Percentiles rank a stretch among this genome's conserved stretches.
These are phyloP conservation scores for Nomada ruficornis DNA, from an alignment of 2,888 invertebrate species.

Conservation along the genomic window DNA sequence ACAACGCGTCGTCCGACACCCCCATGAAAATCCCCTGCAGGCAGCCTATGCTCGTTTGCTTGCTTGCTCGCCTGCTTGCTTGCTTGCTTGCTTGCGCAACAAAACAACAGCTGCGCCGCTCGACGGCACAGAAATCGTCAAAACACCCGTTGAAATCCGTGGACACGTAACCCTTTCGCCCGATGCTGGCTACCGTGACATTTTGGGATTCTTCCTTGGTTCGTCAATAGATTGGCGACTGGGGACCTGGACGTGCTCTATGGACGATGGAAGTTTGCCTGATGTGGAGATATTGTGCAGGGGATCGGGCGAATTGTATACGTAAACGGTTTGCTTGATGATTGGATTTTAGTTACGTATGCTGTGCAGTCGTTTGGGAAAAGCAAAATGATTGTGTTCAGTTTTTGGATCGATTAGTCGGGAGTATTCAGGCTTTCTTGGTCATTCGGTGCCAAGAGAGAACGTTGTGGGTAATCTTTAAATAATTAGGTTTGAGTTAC, in stretches of 20 bases:
- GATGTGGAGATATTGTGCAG: neutral
- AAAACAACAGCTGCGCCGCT: constrained; percentile 83
- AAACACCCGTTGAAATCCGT: constrained; percentile 71
- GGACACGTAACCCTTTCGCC: constrained; percentile 59
- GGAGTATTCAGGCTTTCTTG: too few species aligned
- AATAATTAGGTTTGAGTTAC: too few species aligned
- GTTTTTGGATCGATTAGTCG: too few species aligned
- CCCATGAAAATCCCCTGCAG: constrained; percentile 75
- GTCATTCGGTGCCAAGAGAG: too few species aligned
- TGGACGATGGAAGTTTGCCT: neutral
- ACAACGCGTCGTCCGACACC: constrained; percentile 70
- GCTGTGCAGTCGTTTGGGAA: too few species aligned
- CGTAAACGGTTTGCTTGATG: neutral
- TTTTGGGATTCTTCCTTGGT: constrained; percentile 1
- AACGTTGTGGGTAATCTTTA: too few species aligned
- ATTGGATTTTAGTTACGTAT: neutral
- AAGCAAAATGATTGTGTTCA: too few species aligned
- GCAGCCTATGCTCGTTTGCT: constrained; percentile 64
- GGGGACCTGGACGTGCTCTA: neutral
- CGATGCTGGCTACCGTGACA: constrained; percentile 16
- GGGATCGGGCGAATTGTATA: neutral
- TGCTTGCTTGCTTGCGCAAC: constrained; percentile 78
- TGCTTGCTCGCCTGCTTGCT: constrained; percentile 61
- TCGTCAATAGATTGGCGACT: neutral
- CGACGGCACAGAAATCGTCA: constrained; percentile 68